Conservation (phyloP, 2,888 invertebrate species). For the Spodoptera exigua region DNA sequence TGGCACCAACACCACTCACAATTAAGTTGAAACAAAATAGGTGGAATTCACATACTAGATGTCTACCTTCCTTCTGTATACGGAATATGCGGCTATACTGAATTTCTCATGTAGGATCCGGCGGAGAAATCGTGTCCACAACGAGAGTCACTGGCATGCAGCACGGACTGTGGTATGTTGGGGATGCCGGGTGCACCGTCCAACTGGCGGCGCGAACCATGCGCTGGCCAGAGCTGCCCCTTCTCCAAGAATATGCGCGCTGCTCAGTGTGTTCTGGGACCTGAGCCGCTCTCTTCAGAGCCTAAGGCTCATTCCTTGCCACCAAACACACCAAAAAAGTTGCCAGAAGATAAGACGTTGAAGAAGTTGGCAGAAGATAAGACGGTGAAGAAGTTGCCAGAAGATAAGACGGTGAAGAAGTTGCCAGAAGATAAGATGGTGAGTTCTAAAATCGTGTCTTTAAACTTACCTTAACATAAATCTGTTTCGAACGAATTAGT, state of each 20-base stretch:
- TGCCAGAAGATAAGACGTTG: conserved; percentile 43
- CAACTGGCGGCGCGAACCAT: conserved; percentile 65
- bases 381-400: conserved; percentile 15
- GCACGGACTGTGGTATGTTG: conserved; percentile 69
- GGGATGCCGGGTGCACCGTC: conserved; percentile 56
- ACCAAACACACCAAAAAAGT: conserved; percentile 48
- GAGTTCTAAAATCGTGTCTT: conserved; percentile 8
- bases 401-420: too few relatives aligned
- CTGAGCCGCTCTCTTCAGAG: conserved; percentile 62
- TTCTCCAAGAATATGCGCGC: conserved; percentile 77
- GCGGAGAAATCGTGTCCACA: conserved; percentile 63
- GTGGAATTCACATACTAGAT: background rate
- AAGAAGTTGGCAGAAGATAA: too few relatives aligned
- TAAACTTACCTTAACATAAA: too few relatives aligned
- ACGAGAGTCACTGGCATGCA: conserved; percentile 63
- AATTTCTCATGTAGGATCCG: background rate
- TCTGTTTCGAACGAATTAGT: too few relatives aligned
- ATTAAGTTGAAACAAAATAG: background rate
- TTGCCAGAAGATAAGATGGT: too few relatives aligned
- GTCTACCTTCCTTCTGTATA: background rate
- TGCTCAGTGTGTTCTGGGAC: conserved; percentile 77
- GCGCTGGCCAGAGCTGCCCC: conserved; percentile 65
- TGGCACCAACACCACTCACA: too few relatives aligned
- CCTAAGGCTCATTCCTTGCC: conserved; percentile 23
- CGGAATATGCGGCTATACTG: too few relatives aligned